Conservation (phyloP, 2,113 vertebrate species). For the Anser brachyrhynchus region DNA sequence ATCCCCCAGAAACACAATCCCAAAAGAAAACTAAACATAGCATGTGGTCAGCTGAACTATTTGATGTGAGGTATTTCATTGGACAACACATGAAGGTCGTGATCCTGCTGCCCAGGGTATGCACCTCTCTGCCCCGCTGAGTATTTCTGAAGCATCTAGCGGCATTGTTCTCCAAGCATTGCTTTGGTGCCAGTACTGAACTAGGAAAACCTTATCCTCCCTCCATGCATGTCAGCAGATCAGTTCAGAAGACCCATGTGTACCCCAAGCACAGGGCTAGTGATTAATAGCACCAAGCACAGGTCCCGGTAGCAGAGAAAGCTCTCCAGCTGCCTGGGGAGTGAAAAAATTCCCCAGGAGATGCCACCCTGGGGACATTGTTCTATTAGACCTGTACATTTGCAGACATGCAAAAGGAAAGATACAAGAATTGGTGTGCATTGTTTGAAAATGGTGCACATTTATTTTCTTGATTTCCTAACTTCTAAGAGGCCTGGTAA, state of each 20-base stretch:
- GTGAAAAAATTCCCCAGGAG: not conserved
- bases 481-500: not conserved
- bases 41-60: not conserved
- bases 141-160: not conserved
- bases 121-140: not conserved
- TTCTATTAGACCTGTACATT: not conserved
- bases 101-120: not conserved
- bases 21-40: not conserved
- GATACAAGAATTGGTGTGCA: not conserved
- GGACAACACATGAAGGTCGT: fast-evolving
- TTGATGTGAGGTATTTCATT: not conserved
- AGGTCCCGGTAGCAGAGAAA: not conserved
- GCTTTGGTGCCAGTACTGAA: not conserved
- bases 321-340: not conserved
- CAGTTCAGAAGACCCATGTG: not conserved
- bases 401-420: not conserved
- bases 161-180: not conserved
- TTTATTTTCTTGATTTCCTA: not conserved
- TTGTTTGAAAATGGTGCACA: not conserved
- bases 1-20: no score
- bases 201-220: not conserved
- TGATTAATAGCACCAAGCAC: not conserved
- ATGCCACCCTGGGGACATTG: fast-evolving
- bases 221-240: not conserved
- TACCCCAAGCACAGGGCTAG: not conserved